phyloP scores from a whole-genome alignment of 2,113 vertebrate genomes.

The Albula glossodonta region DNA sequence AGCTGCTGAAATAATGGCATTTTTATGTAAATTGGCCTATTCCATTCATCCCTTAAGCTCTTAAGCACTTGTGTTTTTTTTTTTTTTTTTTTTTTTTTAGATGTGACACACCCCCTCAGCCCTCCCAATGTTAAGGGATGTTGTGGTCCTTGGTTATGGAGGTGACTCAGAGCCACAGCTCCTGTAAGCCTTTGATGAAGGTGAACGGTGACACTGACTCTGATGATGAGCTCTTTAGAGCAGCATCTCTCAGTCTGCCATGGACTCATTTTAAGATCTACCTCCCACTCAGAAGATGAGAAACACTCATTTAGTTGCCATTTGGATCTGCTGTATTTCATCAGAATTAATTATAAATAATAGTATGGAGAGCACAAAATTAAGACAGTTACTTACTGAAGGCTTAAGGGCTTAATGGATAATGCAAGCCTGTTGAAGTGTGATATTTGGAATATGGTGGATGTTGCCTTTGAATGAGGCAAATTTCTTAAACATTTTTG shows the following conservation, averaged over 20 bases:
- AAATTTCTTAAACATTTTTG: neutral
- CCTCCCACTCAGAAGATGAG: neutral
- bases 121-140: no score
- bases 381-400: neutral
- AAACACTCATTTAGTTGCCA: neutral
- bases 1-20: no score
- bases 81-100: no score
- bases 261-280: neutral
- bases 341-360: neutral
- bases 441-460: no score
- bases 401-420: neutral
- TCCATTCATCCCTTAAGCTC: no score
- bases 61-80: no score
- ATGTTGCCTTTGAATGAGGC: neutral
- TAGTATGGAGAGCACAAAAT: neutral
- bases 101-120: no score
- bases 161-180: neutral
- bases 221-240: no score
- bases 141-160: no score
- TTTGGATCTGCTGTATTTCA: neutral
- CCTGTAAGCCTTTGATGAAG: neutral
- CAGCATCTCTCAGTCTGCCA: neutral
- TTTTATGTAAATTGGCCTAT: no score
- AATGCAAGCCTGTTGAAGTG: neutral
- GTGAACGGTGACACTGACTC: no score